A percentile compares a stretch with the other conserved stretches of the same genome.
Evolutionary conservation across 2,113 vertebrate species (phyloP).

Genomic region (Suncus etruscus): DNA sequence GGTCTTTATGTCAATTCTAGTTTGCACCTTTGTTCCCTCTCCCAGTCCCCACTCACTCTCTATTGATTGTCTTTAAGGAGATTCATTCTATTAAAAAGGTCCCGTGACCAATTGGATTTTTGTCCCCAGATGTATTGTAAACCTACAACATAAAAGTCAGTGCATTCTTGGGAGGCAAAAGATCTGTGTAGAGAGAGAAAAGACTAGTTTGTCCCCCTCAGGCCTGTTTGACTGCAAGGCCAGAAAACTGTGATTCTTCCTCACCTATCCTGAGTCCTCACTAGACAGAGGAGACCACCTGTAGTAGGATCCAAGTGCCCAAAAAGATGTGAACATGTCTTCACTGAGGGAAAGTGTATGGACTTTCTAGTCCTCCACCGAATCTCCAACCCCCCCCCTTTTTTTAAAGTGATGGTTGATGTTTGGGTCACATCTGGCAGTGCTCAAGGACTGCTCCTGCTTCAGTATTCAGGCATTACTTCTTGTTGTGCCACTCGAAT

Average conservation of each 20-base stretch:
- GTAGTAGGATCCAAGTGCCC: background rate
- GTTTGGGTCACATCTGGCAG: no score
- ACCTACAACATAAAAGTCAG: background rate
- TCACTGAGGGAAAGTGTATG: background rate
- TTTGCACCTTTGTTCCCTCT: no score
- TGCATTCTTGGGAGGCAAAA: background rate
- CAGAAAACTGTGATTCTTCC: background rate
- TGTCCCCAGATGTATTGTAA: background rate
- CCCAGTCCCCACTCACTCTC: no score
- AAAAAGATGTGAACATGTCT: background rate
- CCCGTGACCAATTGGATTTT: background rate
- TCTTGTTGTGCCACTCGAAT: no score
- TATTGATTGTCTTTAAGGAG: background rate
- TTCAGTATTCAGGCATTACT: no score
- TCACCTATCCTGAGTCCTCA: background rate
- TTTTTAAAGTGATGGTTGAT: no score
- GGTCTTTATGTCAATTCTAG: no score
- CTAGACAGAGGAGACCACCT: background rate
- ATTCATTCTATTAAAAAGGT: conserved; percentile 1
- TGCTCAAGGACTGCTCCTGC: no score
- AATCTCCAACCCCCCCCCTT: no score
- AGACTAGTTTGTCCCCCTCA: background rate
- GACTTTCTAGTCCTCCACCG: background rate
- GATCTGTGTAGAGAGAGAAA: background rate
- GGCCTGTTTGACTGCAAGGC: background rate